These are phyloP conservation scores for Rhingia campestris DNA, from an alignment of 2,888 invertebrate species.

Conservation along the genomic window DNA sequence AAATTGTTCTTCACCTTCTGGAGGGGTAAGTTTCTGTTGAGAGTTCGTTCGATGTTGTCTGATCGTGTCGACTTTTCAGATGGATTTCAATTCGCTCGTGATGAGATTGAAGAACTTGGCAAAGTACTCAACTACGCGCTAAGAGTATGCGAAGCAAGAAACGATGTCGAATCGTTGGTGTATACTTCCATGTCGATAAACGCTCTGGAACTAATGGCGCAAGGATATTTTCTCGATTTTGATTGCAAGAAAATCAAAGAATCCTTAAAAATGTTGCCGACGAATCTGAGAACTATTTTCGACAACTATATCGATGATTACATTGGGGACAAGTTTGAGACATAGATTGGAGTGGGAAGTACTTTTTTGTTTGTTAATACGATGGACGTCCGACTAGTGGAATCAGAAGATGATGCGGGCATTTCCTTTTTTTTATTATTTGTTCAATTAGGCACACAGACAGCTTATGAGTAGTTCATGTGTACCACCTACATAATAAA, in stretches of 20 bases:
- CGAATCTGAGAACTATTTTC: slow-evolving; percentile 40
- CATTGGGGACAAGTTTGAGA: slow-evolving; percentile 34
- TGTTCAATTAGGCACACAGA: too few species aligned
- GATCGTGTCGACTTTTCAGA: slow-evolving; percentile 9
- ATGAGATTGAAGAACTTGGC: slow-evolving; percentile 21
- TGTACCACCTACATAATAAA: too few species aligned
- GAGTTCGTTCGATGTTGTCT: not conserved
- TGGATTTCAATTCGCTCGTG: not conserved
- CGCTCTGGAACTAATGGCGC: slow-evolving; percentile 58
- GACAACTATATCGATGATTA: slow-evolving; percentile 63
- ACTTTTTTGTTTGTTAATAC: slow-evolving; percentile 8
- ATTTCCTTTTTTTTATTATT: too few species aligned
- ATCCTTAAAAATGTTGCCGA: slow-evolving; percentile 38
- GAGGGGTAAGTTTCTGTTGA: slow-evolving; percentile 21
- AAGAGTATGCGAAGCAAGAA: slow-evolving; percentile 22
- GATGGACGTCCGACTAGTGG: not conserved
- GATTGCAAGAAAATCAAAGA: slow-evolving; percentile 41
- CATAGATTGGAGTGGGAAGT: not conserved
- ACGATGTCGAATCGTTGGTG: slow-evolving; percentile 39
- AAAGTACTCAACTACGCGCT: slow-evolving; percentile 31
- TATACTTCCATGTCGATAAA: slow-evolving; percentile 39
- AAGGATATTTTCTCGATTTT: slow-evolving; percentile 16
- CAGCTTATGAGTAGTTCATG: too few species aligned
- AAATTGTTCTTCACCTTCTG: slow-evolving; percentile 28
- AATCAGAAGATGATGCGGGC: too few species aligned